Base-by-base conservation (phyloP, 1,140 invertebrate genomes). In the Adelges cooleyi region DNA sequence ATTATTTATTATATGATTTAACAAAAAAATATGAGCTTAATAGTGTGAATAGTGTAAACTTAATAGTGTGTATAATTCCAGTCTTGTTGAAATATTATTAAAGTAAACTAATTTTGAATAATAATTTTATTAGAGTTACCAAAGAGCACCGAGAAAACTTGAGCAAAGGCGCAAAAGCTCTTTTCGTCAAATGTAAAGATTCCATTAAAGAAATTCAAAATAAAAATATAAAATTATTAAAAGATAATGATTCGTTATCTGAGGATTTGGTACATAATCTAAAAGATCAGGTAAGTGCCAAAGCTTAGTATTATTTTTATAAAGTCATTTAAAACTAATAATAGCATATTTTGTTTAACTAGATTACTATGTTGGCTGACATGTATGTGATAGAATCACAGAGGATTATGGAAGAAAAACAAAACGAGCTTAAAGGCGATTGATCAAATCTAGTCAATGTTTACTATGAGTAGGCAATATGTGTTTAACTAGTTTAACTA, bases 121-220 rank as follows among this genome's bases (percentile, higher is more conserved):
- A 65, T 18, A 33, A 42, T 23, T 49, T 36, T 42, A 29, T 22
- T 70, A 88, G 86, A 76, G 84, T 96, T 0, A 95, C 93, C 4
- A 89, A 87, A 72, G 93, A 96, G 75, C 86, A 95, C 73, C 79
- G 93, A 71, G 92, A 95, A 77, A 80, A 78, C 48, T 77, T 96
- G 46, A 82, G 86, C 0, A 95, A 93, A 77, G 89, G 84, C 79
- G 91, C 92, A 0, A 95, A 94, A 77, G 73, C 77, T 0, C 71
- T 93, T 40, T 91, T 85, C 70, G 81, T 87, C 2, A 90, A 89
- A 75, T 86, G 85, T 67, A 84, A 86, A 70, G 86, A 90, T 73
- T 73, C 77, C 3, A 77, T 95, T n/a, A 85, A 85, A 74, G 82
- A 87, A 68, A 75, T 88, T 4, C 86, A 92, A 73, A 89, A 85